These are phyloP conservation scores for Rhamphomyia laevipes DNA, from an alignment of 2,888 invertebrate genomes.

Conservation along the genomic window DNA sequence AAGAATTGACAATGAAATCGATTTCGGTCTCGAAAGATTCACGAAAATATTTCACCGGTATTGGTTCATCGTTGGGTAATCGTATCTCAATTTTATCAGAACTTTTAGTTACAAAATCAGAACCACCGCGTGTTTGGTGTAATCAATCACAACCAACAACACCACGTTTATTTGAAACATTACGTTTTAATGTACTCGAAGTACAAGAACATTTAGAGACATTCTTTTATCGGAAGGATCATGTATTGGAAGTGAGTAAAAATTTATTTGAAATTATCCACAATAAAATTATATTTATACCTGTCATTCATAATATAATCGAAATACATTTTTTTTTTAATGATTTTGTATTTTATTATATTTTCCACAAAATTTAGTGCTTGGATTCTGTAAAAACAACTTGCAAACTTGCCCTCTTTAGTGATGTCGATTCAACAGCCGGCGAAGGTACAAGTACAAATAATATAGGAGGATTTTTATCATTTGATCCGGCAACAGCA, in stretches of 20 bases:
- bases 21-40: constrained; percentile 63
- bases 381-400: constrained; percentile 72
- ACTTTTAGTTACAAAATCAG: constrained; percentile 46
- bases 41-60: constrained; percentile 50
- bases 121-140: constrained; percentile 85
- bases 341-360: background rate
- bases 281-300: too few relatives aligned
- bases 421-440: constrained; percentile 42
- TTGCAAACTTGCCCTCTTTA: constrained; percentile 61
- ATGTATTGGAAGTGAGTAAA: constrained; percentile 59
- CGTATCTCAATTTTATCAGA: constrained; percentile 49
- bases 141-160: constrained; percentile 60
- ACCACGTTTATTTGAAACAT: constrained; percentile 63
- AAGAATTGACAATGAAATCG: constrained; percentile 70
- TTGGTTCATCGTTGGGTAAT: constrained; percentile 42
- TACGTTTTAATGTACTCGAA: constrained; percentile 81
- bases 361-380: constrained; percentile 41
- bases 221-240: constrained; percentile 83
- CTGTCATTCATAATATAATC: too few relatives aligned
- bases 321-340: background rate
- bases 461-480: constrained; percentile 23
- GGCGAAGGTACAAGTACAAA: constrained; percentile 28
- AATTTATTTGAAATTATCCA: background rate
- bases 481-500: constrained; percentile 46
- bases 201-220: constrained; percentile 93